phyloP scores from a whole-genome alignment of 1,140 invertebrate species.

The Leucophenga varia region DNA sequence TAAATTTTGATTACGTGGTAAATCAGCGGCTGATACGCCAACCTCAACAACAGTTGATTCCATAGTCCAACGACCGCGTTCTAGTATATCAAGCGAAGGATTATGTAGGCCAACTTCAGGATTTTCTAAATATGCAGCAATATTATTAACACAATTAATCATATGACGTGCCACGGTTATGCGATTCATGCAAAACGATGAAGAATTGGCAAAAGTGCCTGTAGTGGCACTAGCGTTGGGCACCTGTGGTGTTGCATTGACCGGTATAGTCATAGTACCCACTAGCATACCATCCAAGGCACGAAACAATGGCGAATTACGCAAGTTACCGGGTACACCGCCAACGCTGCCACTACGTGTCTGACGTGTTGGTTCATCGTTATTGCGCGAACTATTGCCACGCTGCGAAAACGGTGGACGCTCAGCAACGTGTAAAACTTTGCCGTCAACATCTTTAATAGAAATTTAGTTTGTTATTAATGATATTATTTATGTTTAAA shows the following conservation, averaged over 20 bases:
- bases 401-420: constrained; percentile 66
- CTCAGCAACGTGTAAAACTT: constrained; percentile 93
- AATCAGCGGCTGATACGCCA: constrained; percentile 49
- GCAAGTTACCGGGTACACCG: constrained; percentile 37
- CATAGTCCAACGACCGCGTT: constrained; percentile 54
- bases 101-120: constrained; percentile 50
- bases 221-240: constrained; percentile 11
- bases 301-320: constrained; percentile 46
- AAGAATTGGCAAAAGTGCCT: constrained; percentile 39
- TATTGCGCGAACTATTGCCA: constrained; percentile 44
- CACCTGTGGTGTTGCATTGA: constrained; percentile 23
- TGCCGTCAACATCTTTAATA: constrained; percentile 80
- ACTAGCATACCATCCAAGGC: constrained; percentile 52
- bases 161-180: constrained; percentile 55
- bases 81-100: constrained; percentile 45
- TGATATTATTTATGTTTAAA: too few species aligned
- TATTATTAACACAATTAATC: constrained; percentile 54
- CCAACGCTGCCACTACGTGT: constrained; percentile 42
- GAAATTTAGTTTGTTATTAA: background rate
- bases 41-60: constrained; percentile 55
- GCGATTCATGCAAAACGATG: constrained; percentile 55
- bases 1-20: constrained; percentile 53
- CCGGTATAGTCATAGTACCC: constrained; percentile 64
- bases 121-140: constrained; percentile 52
- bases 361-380: constrained; percentile 46